phyloP scores from a whole-genome alignment of 2,113 vertebrate species.

The Clupea harengus region DNA sequence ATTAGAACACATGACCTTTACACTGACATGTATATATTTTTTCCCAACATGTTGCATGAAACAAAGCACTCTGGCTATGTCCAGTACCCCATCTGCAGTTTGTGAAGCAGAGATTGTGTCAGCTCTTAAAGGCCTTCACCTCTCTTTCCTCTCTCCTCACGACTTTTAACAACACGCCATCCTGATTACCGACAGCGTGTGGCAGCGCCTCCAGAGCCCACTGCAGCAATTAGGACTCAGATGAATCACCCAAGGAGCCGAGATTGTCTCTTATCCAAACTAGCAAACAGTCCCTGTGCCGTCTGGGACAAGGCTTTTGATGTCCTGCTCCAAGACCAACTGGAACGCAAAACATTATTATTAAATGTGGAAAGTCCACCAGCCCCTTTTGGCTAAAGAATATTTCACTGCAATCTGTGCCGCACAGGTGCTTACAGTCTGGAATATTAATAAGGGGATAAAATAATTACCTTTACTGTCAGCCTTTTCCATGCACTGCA shows the following conservation, averaged over 20 bases:
- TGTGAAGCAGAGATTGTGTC: background rate
- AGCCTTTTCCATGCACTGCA: background rate
- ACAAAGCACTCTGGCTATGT: no score
- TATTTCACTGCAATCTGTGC: background rate
- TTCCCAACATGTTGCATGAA: no score
- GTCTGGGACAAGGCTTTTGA: constrained; percentile 1
- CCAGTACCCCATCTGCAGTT: background rate
- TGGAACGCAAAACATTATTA: background rate
- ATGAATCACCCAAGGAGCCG: background rate
- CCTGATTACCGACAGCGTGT: background rate
- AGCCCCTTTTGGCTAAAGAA: background rate
- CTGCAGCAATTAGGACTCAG: background rate
- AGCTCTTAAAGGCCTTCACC: background rate
- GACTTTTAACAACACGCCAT: background rate
- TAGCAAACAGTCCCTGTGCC: background rate
- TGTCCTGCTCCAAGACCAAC: background rate
- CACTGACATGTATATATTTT: no score
- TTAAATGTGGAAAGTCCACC: background rate
- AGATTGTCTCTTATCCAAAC: constrained; percentile 1
- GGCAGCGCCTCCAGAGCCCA: background rate
- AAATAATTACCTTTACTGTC: constrained; percentile 10
- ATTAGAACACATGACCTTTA: no score
- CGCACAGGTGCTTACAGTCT: background rate
- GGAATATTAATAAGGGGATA: constrained; percentile 4
- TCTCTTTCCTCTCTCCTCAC: background rate